Conservation (phyloP, 2,797 vertebrate species). For the Chelidonichthys spinosus region DNA sequence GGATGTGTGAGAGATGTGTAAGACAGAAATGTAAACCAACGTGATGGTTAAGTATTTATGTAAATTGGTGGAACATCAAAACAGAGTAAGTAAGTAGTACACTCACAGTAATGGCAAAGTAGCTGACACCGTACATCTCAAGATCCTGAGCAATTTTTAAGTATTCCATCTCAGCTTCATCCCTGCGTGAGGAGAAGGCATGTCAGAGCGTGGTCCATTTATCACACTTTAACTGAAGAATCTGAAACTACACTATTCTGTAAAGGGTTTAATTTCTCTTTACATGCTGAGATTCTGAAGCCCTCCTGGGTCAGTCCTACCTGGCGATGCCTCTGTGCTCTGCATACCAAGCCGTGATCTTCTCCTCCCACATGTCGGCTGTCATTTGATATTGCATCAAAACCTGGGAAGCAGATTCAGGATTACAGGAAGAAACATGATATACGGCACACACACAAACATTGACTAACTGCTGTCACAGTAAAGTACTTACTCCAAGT, state of each 20-base stretch:
- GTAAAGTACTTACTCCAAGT: not conserved
- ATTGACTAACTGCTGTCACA: not conserved
- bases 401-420: conserved; percentile 59
- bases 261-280: conserved; percentile 4
- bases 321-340: conserved; percentile 95
- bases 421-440: not conserved
- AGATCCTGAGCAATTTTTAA: conserved; percentile 94
- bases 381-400: conserved; percentile 95
- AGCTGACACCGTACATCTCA: conserved; percentile 95
- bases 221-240: conserved; percentile 4
- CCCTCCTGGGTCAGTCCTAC: conserved; percentile 71
- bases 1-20: conserved; percentile 10
- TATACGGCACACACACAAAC: not conserved
- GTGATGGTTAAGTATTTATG: not conserved
- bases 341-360: conserved; percentile 95
- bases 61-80: not conserved
- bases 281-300: conserved; percentile 15
- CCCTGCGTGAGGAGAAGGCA: conserved; percentile 72
- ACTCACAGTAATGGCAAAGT: conserved; percentile 93
- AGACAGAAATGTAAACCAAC: conserved; percentile 10
- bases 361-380: conserved; percentile 97
- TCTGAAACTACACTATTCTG: not conserved
- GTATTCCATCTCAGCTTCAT: conserved; percentile 96
- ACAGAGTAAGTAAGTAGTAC: conserved; percentile 10
- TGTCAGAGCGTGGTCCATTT: not conserved